Evolutionary conservation across 2,888 invertebrate genomes (phyloP).

Genomic region (Athalia rosae): DNA sequence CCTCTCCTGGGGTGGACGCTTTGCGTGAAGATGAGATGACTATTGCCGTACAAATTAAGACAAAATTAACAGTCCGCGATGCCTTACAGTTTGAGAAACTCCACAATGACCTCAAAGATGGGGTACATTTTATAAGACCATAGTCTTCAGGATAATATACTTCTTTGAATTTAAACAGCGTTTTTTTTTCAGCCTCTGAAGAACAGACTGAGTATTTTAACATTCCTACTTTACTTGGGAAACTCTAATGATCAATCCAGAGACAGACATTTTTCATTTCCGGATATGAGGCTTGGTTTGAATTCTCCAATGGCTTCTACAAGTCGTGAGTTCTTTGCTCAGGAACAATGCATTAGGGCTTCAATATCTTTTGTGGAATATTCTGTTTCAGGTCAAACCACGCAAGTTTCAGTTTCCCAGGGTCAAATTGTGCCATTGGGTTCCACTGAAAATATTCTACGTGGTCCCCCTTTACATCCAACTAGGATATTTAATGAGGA

Average conservation of each 20-base stretch:
- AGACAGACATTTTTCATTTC: slow-evolving; percentile 63
- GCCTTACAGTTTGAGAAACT: slow-evolving; percentile 67
- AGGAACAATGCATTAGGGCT: background rate
- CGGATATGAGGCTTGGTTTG: slow-evolving; percentile 65
- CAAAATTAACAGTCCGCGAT: slow-evolving; percentile 64
- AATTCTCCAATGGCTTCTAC: slow-evolving; percentile 63
- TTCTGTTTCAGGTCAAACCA: slow-evolving; percentile 57
- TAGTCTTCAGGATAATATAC: slow-evolving; percentile 40
- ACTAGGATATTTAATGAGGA: slow-evolving; percentile 66
- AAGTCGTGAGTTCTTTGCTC: slow-evolving; percentile 60
- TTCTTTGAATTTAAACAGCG: slow-evolving; percentile 12
- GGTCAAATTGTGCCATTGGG: slow-evolving; percentile 63
- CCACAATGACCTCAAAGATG: slow-evolving; percentile 67
- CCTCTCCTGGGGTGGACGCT: slow-evolving; percentile 64
- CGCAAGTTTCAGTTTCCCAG: slow-evolving; percentile 59
- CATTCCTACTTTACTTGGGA: slow-evolving; percentile 65
- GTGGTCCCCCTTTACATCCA: slow-evolving; percentile 54
- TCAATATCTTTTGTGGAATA: background rate
- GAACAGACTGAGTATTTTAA: slow-evolving; percentile 63
- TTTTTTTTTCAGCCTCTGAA: slow-evolving; percentile 60
- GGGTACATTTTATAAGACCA: slow-evolving; percentile 56
- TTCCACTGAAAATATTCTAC: slow-evolving; percentile 56
- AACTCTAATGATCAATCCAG: slow-evolving; percentile 59
- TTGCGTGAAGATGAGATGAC: slow-evolving; percentile 67
- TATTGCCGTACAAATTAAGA: slow-evolving; percentile 64